Percentiles rank a stretch among this genome's conserved stretches.
Conservation (phyloP, 2,888 invertebrate species). For the Vesta saturnalis region DNA sequence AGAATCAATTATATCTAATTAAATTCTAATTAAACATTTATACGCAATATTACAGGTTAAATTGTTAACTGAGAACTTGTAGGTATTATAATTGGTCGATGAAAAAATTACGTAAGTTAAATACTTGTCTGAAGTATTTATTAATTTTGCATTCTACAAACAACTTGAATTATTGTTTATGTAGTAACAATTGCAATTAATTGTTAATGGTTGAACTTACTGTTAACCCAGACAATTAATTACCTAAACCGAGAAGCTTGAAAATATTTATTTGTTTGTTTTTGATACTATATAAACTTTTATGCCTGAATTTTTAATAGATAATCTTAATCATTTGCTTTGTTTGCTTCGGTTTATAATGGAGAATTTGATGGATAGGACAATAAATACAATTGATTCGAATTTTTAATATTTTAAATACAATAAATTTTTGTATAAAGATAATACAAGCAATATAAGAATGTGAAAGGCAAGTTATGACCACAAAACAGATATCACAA, state of each 20-base stretch:
- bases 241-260: constrained; percentile 5
- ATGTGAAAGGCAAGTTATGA: constrained; percentile 12
- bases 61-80: too few species aligned
- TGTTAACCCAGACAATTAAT: constrained; percentile 6
- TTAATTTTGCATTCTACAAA: constrained; percentile 11
- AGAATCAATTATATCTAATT: background rate
- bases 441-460: constrained; percentile 14
- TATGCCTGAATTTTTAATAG: background rate
- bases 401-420: constrained; percentile 8
- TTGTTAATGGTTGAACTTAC: constrained; percentile 9
- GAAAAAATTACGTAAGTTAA: constrained; percentile 2
- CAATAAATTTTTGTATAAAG: constrained; percentile 13
- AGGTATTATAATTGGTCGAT: background rate
- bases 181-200: constrained; percentile 9
- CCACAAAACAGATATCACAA: constrained; percentile 15
- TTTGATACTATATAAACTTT: background rate
- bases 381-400: constrained; percentile 14
- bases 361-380: constrained; percentile 5
- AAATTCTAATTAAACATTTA: background rate
- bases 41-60: background rate
- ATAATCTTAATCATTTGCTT: background rate
- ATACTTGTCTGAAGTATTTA: constrained; percentile 9
- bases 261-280: background rate
- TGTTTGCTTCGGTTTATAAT: constrained; percentile 1
- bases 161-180: constrained; percentile 1